Evolutionary conservation across 2,797 vertebrate species (phyloP), one percentile per base, ranked within the genome.

Genomic region (Alectoris magna): DNA sequence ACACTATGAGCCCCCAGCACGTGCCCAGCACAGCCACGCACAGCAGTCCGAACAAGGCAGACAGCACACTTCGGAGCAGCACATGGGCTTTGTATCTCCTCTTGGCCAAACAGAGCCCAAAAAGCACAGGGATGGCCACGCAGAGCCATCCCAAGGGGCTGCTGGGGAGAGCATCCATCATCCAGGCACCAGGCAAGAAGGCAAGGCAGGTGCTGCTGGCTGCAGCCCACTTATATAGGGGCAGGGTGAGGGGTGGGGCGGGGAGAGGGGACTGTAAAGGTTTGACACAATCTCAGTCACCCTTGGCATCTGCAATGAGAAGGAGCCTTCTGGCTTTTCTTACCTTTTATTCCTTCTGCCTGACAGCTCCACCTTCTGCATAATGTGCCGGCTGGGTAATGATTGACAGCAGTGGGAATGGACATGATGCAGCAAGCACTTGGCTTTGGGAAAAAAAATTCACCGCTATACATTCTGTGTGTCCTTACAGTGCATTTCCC

Each of bases 281-380:
- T 78, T 75, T 48, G 91, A 92, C 96, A 94, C 75, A 91, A 92
- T 94, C 94, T 94, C 95, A 91, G 69, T 95, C 68, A 87, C 44
- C 64, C 48, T 23, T 94, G 62, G 70, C 86, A 88, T 79, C 85
- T 79, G 56, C 74, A 84, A 88, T 88, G 95, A 97, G 94, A 94
- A 91, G 74, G 43, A 92, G 80, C 23, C 56, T 94, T 96, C 76
- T 43, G 62, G 19, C 88, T 77, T 48, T 66, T 59, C 58, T 94
- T 66, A 91, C 91, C 93, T 96, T 78, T 90, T 83, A 18, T 51
- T 94, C 69, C 76, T 77, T 62, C 79, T 95, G 83, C 85, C 89
- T 93, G 84, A 91, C 79, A 86, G 87, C 96, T 96, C 96, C 97
- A 96, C 96, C 96, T 95, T 92, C 96, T 73, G 90, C 96, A 93